Conservation (phyloP, 2,888 invertebrate genomes). For the Platypus cylindrus region DNA sequence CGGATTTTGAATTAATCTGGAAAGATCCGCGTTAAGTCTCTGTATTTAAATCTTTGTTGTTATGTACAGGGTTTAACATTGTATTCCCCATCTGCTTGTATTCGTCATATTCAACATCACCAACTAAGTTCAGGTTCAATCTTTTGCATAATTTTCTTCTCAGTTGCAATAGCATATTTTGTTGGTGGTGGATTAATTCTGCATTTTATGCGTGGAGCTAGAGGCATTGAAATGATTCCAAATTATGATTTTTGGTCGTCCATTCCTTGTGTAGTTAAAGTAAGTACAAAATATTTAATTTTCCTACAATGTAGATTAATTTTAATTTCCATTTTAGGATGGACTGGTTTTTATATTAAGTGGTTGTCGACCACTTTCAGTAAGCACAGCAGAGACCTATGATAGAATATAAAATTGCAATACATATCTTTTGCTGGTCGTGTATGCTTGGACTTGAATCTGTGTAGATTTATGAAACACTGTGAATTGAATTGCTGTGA, state of each 20-base stretch:
- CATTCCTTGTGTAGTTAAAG: conserved; percentile 54
- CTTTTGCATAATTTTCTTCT: conserved; percentile 49
- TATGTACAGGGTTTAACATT: conserved; percentile 37
- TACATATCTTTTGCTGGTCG: conserved; percentile 3
- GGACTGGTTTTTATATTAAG: conserved; percentile 47
- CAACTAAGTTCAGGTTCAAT: conserved; percentile 50
- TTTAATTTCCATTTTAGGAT: conserved; percentile 40
- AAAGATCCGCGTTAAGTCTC: no score
- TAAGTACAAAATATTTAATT: conserved; percentile 29
- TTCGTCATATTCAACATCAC: conserved; percentile 27
- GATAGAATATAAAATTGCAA: conserved; percentile 37
- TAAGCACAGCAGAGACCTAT: conserved; percentile 34
- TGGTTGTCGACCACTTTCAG: conserved; percentile 42
- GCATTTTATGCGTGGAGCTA: conserved; percentile 56
- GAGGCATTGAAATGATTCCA: conserved; percentile 60
- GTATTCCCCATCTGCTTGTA: conserved; percentile 40
- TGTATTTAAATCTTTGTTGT: no score
- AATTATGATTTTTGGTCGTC: conserved; percentile 62
- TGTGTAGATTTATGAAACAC: no score
- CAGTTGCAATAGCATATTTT: conserved; percentile 46
- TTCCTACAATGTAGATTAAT: background rate
- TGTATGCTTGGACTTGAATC: conserved; percentile 9
- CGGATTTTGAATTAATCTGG: no score
- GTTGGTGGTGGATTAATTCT: conserved; percentile 52
- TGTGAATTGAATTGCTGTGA: no score